These are phyloP conservation scores for Octopus bimaculoides DNA, from an alignment of 1,140 invertebrate genomes.

Conservation along the genomic window DNA sequence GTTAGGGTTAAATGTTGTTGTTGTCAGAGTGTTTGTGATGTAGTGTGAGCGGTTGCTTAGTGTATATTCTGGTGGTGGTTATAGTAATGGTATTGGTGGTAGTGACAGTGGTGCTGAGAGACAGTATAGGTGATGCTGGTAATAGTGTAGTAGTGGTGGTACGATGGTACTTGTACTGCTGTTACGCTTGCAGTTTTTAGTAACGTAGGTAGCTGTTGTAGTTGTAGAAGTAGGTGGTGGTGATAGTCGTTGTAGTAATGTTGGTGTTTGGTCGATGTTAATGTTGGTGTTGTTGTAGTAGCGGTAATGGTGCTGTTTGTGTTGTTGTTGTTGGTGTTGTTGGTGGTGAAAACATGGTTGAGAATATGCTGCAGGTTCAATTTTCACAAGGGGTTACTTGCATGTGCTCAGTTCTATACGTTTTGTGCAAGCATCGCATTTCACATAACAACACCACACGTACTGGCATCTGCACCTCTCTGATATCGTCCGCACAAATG, in stretches of 20 bases:
- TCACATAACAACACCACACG: conserved; percentile 61
- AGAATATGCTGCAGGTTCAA: background rate
- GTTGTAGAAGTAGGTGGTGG: too few relatives aligned
- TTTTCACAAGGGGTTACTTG: conserved; percentile 17
- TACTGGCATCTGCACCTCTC: conserved; percentile 61
- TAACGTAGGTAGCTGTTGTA: too few relatives aligned
- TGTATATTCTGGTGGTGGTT: too few relatives aligned
- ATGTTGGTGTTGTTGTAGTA: background rate
- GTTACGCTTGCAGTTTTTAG: too few relatives aligned
- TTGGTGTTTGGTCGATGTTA: background rate
- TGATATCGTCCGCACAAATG: conserved; percentile 40
- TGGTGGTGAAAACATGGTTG: background rate
- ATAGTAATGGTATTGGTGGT: too few relatives aligned
- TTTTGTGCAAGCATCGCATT: conserved; percentile 57
- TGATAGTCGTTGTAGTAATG: background rate
- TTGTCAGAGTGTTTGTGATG: too few relatives aligned
- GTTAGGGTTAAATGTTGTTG: too few relatives aligned
- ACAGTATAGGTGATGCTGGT: too few relatives aligned
- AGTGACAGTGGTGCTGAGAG: too few relatives aligned
- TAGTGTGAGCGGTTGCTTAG: too few relatives aligned
- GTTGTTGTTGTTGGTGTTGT: background rate
- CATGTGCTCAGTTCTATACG: conserved; percentile 42
- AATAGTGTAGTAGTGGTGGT: too few relatives aligned
- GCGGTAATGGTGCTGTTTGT: background rate
- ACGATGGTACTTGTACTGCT: too few relatives aligned